phyloP scores from a whole-genome alignment of 2,888 invertebrate species.

The Gasteruption jaculator region DNA sequence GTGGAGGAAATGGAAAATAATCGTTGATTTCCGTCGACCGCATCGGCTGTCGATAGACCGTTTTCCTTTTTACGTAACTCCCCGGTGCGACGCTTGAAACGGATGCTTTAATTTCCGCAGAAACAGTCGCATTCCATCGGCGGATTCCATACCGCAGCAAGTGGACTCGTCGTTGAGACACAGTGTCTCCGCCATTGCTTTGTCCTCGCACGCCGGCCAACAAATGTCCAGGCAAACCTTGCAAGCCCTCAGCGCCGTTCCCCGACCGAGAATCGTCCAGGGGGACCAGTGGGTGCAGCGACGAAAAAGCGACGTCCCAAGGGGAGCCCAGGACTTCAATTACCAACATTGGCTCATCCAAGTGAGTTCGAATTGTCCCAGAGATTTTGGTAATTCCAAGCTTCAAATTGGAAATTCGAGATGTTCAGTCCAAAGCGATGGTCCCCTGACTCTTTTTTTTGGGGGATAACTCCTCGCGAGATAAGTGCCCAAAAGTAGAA shows the following conservation, averaged over 20 bases:
- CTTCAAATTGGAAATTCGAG: too few relatives aligned
- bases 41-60: neutral
- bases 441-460: too few relatives aligned
- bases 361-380: slow-evolving; percentile 48
- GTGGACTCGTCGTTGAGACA: slow-evolving; percentile 50
- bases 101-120: slow-evolving; percentile 39
- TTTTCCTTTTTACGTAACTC: too few relatives aligned
- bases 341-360: slow-evolving; percentile 91
- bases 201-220: slow-evolving; percentile 50
- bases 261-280: slow-evolving; percentile 69
- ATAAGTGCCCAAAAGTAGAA: too few relatives aligned
- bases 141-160: slow-evolving; percentile 59
- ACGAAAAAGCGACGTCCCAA: slow-evolving; percentile 53
- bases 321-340: slow-evolving; percentile 56
- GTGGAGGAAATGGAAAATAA: slow-evolving; percentile 25
- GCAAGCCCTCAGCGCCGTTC: slow-evolving; percentile 72
- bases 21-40: slow-evolving; percentile 19
- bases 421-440: too few relatives aligned
- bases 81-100: too few relatives aligned
- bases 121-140: slow-evolving; percentile 60
- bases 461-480: too few relatives aligned
- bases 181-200: slow-evolving; percentile 43
- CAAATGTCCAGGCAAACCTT: slow-evolving; percentile 70
- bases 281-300: slow-evolving; percentile 70
- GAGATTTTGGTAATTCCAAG: too few relatives aligned